Base-by-base conservation (phyloP, 2,113 vertebrate species). In the Formicarius rufipectus region DNA sequence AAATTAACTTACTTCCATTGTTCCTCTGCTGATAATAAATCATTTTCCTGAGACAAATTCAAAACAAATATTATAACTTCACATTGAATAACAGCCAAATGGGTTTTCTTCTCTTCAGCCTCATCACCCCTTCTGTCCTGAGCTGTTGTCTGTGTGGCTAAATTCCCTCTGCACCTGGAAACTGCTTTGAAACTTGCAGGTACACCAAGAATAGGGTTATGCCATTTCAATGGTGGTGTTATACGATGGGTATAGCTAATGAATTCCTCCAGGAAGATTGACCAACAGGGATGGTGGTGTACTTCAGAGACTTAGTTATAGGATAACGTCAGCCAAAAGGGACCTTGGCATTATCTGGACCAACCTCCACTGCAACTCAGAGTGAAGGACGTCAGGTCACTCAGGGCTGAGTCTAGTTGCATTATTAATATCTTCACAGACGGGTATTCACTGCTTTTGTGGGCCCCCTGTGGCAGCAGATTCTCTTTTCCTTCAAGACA, bases 21-120 rank as follows among this genome's bases (percentile, higher is more conserved):
- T 59, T 96, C 49, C 53, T 89, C 87, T 83, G 74, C 39, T 80
- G 78, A 62, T 82, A 84, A 85, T 72, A 89, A 93, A 72, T 84
- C 10, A 69, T 63, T 89, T 56, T 66, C 53, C 89, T 94, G 62
- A 91, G 94, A 87, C n/a, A 30, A 45, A 31, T 33, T 92, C n/a
- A 79, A 94, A 92, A 44, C 27, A 75, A 94, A 42, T 60, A 66
- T 28, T 71, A 8, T 24, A 91, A 84, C 40, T 91, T 92, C 69
- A 68, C 0, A 0, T 22, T 24, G 81, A 75, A 49, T 12, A 68
- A 33, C 18, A 68, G 13, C n/a, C 73, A 84, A 39, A 39, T 66
- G 50, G 4, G 8, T 74, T 93, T 90, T 66, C 42, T 88, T 68
- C 52, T 58, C 58, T 84, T 91, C 82, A 79, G 12, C n/a, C 64